phyloP scores from a whole-genome alignment of 2,797 vertebrate species.

The Myotis pilosus region DNA sequence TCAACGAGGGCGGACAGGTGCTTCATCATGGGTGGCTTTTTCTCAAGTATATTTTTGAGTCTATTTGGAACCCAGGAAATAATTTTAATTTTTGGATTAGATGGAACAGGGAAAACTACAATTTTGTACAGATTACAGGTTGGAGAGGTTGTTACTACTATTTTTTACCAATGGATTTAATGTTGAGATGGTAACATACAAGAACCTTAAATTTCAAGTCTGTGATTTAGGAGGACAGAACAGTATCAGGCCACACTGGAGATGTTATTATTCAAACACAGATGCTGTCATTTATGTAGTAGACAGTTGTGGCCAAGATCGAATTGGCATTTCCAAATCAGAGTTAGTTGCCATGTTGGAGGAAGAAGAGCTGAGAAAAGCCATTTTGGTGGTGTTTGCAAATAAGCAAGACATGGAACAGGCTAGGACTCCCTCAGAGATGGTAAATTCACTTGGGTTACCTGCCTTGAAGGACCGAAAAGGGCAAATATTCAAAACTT shows the following conservation, averaged over 20 bases:
- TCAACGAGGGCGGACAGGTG: background rate
- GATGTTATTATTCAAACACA: constrained; percentile 99
- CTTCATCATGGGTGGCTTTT: constrained; percentile 86
- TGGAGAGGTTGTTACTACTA: constrained; percentile 98
- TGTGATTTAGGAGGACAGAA: constrained; percentile 99
- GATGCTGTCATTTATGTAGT: constrained; percentile 98
- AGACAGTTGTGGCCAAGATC: constrained; percentile 97
- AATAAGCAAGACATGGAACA: constrained; percentile 99
- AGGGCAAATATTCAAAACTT: constrained; percentile 99
- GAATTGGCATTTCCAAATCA: constrained; percentile 98
- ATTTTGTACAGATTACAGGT: constrained; percentile 97
- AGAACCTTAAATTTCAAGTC: constrained; percentile 98
- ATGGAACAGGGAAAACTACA: constrained; percentile 97
- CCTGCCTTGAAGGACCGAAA: constrained; percentile 96
- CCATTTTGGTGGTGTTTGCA: constrained; percentile 98
- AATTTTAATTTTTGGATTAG: constrained; percentile 97
- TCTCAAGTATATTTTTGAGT: constrained; percentile 95
- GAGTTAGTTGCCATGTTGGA: constrained; percentile 98
- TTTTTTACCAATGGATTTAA: constrained; percentile 97
- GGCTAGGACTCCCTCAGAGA: constrained; percentile 97
- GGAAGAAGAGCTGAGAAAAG: constrained; percentile 99
- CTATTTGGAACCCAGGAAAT: constrained; percentile 97
- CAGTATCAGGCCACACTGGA: constrained; percentile 98
- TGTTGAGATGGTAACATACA: constrained; percentile 96
- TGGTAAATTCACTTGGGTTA: constrained; percentile 94